These are phyloP conservation scores for Sebastes vulpes DNA, from an alignment of 2,797 vertebrate species.

Conservation along the genomic window DNA sequence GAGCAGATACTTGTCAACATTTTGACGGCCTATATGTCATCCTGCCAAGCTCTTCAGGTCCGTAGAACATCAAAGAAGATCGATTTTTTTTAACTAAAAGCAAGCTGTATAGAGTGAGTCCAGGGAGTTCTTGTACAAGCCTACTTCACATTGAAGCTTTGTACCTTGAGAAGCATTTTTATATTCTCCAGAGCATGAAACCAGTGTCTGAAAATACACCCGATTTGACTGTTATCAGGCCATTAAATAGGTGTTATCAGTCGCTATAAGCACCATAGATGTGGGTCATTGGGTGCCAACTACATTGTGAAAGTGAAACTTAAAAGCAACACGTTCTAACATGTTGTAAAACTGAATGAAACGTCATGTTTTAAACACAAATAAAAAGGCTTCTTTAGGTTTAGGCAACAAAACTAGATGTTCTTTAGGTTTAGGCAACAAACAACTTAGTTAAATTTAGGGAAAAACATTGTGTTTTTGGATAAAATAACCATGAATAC, in stretches of 20 bases:
- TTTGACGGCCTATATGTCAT: conserved; percentile 21
- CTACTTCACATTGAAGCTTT: neutral
- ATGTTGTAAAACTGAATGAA: too few species aligned
- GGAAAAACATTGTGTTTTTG: too few species aligned
- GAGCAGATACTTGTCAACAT: conserved; percentile 18
- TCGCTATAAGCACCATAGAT: too few species aligned
- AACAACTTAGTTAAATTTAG: too few species aligned
- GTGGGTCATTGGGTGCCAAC: too few species aligned
- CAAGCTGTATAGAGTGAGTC: neutral
- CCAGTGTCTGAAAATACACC: neutral
- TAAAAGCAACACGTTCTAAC: fast-evolving
- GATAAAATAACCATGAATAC: too few species aligned
- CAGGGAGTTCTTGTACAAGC: neutral
- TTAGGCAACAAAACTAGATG: too few species aligned
- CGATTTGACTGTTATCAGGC: too few species aligned
- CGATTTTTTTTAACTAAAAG: neutral
- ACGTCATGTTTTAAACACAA: fast-evolving
- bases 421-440: too few species aligned
- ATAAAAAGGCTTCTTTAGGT: too few species aligned
- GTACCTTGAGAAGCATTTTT: neutral
- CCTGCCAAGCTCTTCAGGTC: neutral
- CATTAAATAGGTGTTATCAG: too few species aligned
- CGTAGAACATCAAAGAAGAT: neutral
- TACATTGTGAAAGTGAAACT: too few species aligned
- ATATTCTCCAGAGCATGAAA: neutral